Base-by-base conservation (phyloP, 2,113 vertebrate genomes). In the Hippopotamus amphibius region DNA sequence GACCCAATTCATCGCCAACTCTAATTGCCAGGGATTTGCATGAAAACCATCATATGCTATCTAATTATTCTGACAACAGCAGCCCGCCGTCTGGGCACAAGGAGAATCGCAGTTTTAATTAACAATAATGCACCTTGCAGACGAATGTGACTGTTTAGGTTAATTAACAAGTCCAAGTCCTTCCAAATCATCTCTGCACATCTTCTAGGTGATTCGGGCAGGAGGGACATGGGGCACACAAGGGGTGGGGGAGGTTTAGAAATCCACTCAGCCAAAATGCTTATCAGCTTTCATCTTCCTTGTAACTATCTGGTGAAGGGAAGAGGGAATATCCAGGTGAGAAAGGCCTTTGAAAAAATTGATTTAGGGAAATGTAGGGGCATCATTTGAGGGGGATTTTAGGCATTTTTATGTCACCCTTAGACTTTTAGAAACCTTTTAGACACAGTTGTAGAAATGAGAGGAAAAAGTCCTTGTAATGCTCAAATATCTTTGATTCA, bases 11-110 rank as follows among this genome's bases (percentile, higher is more conserved):
- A 82, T 88, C 3, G 9, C 85, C 94, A 94, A 88, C 82, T 97
- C 95, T 96, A 94, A 97, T 96, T 96, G 95, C 86, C 81, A 93
- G 95, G 91, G 94, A 97, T 97, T 91, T 97, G 94, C 95, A 94
- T 94, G 90, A 97, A 97, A 97, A 98, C 96, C 81, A 74, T 97
- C 43, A 1, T 86, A 83, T 83, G 88, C 88, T 95, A 91, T 93
- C 91, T 97, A 96, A 97, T 98, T 98, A 97, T 97, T 94, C 97
- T 95, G 96, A 98, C 94, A 97, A 93, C 95, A 85, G 93, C 97
- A 97, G 90, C 95, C 90, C 76, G 82, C 88, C 4, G 87, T 94
- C 97, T 98, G 97, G 98, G 97, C 97, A 97, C 76, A 93, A 85
- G 89, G 88, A 98, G 95, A 97, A 97, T 97, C 57, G 0, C 37